Evolutionary conservation across 1,140 invertebrate genomes (phyloP), one percentile per base, ranked within the genome.

Genomic region (Tetraneura akinire): DNA sequence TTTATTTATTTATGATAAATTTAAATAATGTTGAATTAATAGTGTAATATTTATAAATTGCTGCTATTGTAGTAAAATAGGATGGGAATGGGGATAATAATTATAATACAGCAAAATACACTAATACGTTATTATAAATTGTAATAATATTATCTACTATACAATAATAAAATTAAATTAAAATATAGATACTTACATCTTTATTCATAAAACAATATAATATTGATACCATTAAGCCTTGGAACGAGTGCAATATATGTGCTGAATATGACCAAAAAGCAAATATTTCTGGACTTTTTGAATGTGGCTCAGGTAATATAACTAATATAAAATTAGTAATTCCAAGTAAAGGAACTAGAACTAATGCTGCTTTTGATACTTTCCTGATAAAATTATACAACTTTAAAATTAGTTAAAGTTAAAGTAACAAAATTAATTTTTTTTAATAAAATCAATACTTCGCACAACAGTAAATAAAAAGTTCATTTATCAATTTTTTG

Each of bases 141-240:
- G 32, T 4, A 37, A 37, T 37, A 37, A 4, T 37, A 4, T 4
- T 37, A 37, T 8, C 32, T 37, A 37, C 3, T 37, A 37, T 8
- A 37, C n/a, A 37, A 37, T 37, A 37, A 37, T 37, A 4, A 37
- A 37, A 45, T 37, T 62, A 45, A 45, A 13, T 14, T 37, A 80
- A 29, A 64, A 74, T 29, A 47, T n/a, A n/a, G n/a, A n/a, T 80
- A 78, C 85, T 89, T 87, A 95, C 94, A 90, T 97, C 95, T 71
- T 91, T 92, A 83, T 96, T 96, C 45, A 94, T 86, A 83, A 96
- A 96, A 84, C 94, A 97, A 85, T 96, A 96, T 23, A 96, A 86
- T 3, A 92, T 88, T 0, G 93, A 91, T 37, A 96, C 91, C 83
- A 95, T 93, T 81, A 95, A 91, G 4, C 94, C 94, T 87, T 96